These are phyloP conservation scores for Lamproptera curius DNA, from an alignment of 2,888 invertebrate genomes.

Conservation along the genomic window DNA sequence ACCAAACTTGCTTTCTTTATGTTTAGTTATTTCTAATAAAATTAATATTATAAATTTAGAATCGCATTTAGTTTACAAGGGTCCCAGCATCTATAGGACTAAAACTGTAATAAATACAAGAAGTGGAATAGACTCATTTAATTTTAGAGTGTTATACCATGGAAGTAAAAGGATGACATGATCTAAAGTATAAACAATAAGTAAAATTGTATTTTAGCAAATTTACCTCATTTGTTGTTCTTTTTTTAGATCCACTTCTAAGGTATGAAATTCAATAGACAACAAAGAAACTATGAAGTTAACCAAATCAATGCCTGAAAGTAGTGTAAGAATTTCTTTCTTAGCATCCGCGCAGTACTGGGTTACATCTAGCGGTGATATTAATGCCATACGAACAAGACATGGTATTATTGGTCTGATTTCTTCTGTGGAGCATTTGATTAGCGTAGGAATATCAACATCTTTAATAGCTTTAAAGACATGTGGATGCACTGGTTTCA, in stretches of 20 bases:
- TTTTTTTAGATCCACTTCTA: constrained; percentile 94
- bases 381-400: constrained; percentile 93
- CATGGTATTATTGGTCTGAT: constrained; percentile 94
- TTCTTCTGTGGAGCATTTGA: constrained; percentile 85
- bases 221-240: constrained; percentile 90
- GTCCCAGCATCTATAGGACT: too few species aligned
- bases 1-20: too few species aligned
- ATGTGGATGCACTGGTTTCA: constrained; percentile 81
- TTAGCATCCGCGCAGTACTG: constrained; percentile 89
- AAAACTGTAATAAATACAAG: too few species aligned
- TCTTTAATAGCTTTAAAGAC: constrained; percentile 90
- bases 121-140: too few species aligned
- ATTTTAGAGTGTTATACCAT: too few species aligned
- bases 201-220: background rate
- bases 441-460: constrained; percentile 86
- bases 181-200: too few species aligned
- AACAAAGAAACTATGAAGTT: constrained; percentile 95
- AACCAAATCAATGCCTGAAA: constrained; percentile 94
- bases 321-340: constrained; percentile 91
- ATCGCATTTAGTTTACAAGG: too few species aligned
- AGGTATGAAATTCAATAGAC: constrained; percentile 95
- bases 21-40: too few species aligned
- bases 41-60: too few species aligned
- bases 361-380: constrained; percentile 91
- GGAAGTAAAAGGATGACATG: too few species aligned